Base-by-base conservation (phyloP, 1,140 invertebrate species). In the Hyposmocoma kahamanoa region DNA sequence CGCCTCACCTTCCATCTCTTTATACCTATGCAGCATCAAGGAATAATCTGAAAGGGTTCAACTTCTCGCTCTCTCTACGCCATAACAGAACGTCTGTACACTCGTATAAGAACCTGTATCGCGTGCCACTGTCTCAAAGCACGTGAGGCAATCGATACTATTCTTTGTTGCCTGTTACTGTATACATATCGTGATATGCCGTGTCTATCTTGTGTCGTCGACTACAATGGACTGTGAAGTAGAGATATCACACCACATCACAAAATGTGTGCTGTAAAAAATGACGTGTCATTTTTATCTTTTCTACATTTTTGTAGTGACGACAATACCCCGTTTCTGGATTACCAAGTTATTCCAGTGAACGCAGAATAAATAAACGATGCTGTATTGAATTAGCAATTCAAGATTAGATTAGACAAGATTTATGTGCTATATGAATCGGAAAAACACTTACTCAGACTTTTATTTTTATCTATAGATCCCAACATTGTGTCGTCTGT, bases 41-140 rank as follows among this genome's bases (percentile, higher is more conserved):
- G 55, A 51, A 65, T 80, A 72, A 74, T 72, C 80, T 75, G 62
- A 78, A 84, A 78, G 77, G 78, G 73, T 81, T 83, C 61, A 72
- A 72, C 24, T 53, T 22, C 15, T 11, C 8, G 38, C 11, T 28
- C 36, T 47, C 21, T 42, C 45, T 17, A n/a, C 18, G 10, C 10
- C 1, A 36, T 17, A 36, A 13, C 8, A 10, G 15, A 36, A 36
- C 32, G 19, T 42, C 6, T 24, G 26, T 3, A 8, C 38, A 1
- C 2, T n/a, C 3, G 15, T 11, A 9, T 47, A 47, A 26, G 45
- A 18, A n/a, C 32, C 21, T 18, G 10, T 32, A 32, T 41, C 9
- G 36, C 38, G 24, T 20, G 17, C 10, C 24, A 3, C 9, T 24
- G 13, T 22, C 47, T 18, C 26, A 28, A 30, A 19, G 22, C 38